Base-by-base conservation (phyloP, 2,113 vertebrate species). In the Elephas maximus region DNA sequence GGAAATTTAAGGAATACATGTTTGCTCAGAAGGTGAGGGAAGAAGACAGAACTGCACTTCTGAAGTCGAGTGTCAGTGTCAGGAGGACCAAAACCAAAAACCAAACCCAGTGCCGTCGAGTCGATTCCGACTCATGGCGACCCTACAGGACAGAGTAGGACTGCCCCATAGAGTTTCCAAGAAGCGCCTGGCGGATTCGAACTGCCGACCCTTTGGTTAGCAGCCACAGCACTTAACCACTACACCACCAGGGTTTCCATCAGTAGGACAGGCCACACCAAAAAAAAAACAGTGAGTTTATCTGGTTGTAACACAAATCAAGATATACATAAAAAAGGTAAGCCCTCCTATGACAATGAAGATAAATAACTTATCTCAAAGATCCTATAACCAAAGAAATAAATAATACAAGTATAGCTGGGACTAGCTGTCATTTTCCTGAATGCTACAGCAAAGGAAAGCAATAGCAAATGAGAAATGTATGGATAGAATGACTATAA, bases 391-490 rank as follows among this genome's bases (percentile, higher is more conserved):
- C 6, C 77, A 90, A 76, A 85, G 62, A 78, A 73, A 71, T 23
- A 51, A 81, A 65, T 76, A 6, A 53, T 2, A 57, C 18, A 94
- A 60, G 5, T n/a, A 67, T 45, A 97, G 28, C 24, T 86, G 93
- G 65, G 53, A 89, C 23, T 69, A 79, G 93, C 62, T 97, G 77
- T 48, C 28, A 1, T 85, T 48, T 85, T 89, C 77, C 24, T 62
- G 93, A 94, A 93, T 23, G 73, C 69, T 94, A 37, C 53, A 97
- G 53, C 73, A 62, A 88, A 45, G 63, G 33, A 85, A 96, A 41
- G 6, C 8, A 96, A 88, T 60, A 97, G 78, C 44, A 97, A 96
- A 92, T 44, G 91, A 24, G 76, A 88, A 79, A 97, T 28, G 23
- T 33, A 78, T 79, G 84, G 93, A 88, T 14, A 83, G 79, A 96